Evolutionary conservation across 1,140 invertebrate species (phyloP), one percentile per base, ranked within the genome.

Genomic region (Formica selysi): DNA sequence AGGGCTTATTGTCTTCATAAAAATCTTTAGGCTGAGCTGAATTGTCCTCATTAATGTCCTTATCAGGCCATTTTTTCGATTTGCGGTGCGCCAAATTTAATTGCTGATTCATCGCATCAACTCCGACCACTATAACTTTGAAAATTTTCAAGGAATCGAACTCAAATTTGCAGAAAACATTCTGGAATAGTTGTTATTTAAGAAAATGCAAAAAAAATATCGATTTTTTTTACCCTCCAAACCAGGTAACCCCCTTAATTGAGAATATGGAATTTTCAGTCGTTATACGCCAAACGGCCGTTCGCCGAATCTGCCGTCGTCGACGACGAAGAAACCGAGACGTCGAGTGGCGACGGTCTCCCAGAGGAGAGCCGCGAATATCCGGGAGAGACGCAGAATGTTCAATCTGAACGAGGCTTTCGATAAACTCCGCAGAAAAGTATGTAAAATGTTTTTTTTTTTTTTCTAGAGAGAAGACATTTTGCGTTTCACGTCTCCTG

Each of bases 391-490:
- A 76, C 96, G 98, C 65, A 96, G 99, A 88, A 99, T 99, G 99
- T 98, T 99, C 93, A 99, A 99, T 95, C 96, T 99, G 10, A 99
- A 99, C 94, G 98, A 99, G 93, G 99, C 99, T 3, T 99, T 99
- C 92, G 98, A 99, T 92, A 98, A 98, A 93, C 94, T 99, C 38
- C 95, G 98, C 13, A 96, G 98, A 90, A 99, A 99, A 96, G 96
- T 97, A 88, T 32, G 67, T 65, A 36, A 36, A 76, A 7, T 13
- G 3, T 13, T 19, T 3, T 16, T 8, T 70, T 13, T 29, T 13
- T 70, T 26, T 32, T 22, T n/a, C 10, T 57, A 22, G 16, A 22
- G 41, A 61, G 22, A n/a, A n/a, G 61, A 57, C 16, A 29, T 36
- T 44, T 83, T 10, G 1, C 6, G 54, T 8, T 22, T n/a, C n/a